Base-by-base conservation (phyloP, 1,140 invertebrate genomes). In the Brachionus rubens region DNA sequence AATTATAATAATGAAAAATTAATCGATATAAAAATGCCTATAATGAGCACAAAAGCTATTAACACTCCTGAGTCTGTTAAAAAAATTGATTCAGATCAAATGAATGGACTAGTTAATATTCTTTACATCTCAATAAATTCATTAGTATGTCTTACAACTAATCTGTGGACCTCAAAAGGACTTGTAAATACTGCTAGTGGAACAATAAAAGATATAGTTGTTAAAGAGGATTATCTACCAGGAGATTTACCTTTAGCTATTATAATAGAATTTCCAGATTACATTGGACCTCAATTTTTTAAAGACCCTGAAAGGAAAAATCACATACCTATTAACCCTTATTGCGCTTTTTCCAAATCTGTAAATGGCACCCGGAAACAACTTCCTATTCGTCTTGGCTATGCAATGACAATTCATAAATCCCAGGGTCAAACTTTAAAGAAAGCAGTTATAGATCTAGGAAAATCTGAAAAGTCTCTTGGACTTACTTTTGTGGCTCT, bases 61-160 rank as follows among this genome's bases (percentile, higher is more conserved):
- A 47, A 47, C 43, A 47, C 14, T 16, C 19, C 43, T n/a, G 19
- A n/a, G 14, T 47, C 19, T n/a, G 19, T 16, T 47, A 47, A 47
- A 47, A 14, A 16, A 47, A 14, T 47, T n/a, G n/a, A n/a, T n/a
- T n/a, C n/a, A n/a, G n/a, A n/a, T n/a, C n/a, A n/a, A n/a, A n/a
- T n/a, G n/a, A n/a, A 14, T 16, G 43, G 14, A 14, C 19, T 14
- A 47, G 14, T 16, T n/a, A 14, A 47, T 47, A 14, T n/a, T 14
- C 43, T 47, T n/a, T 47, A 47, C 43, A 47, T 47, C 19, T 47
- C 43, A 47, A 47, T 47, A n/a, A 47, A 47, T 47, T 47, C 43
- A n/a, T n/a, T n/a, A n/a, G n/a, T n/a, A n/a, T n/a, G n/a, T n/a
- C n/a, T n/a, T 47, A 2, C 14, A 47, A 47, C 19, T 12, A 47